phyloP scores from a whole-genome alignment of 2,888 invertebrate species.

The Steinernema scapterisci region DNA sequence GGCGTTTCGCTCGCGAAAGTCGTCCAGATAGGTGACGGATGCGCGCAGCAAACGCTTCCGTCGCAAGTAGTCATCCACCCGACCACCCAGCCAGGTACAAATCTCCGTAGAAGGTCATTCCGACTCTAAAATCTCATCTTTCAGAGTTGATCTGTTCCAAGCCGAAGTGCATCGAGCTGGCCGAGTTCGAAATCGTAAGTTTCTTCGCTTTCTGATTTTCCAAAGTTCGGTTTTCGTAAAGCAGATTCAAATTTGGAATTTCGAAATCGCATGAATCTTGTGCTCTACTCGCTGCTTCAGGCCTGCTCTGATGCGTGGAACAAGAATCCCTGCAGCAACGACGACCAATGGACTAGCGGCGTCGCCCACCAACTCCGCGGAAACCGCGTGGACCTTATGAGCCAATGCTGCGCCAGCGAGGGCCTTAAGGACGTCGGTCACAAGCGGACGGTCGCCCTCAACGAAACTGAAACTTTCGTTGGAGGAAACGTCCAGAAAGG shows the following conservation, averaged over 20 bases:
- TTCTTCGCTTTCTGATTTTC: background rate
- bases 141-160: conserved; percentile 27
- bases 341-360: conserved; percentile 21
- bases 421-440: background rate
- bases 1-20: background rate
- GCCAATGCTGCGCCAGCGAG: conserved; percentile 25
- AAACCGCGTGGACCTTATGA: conserved; percentile 20
- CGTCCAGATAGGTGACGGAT: conserved; percentile 18
- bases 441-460: background rate
- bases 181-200: conserved; percentile 1
- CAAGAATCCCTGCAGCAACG: conserved; percentile 13
- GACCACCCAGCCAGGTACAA: conserved; percentile 26
- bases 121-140: background rate
- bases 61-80: conserved; percentile 18
- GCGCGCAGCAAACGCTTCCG: background rate
- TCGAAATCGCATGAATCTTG: background rate
- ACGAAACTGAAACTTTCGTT: conserved; percentile 10
- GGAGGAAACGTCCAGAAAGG: conserved; percentile 5
- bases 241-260: no score
- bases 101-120: no score
- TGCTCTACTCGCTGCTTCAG: background rate
- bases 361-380: conserved; percentile 21
- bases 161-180: conserved; percentile 21
- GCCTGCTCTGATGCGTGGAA: background rate
- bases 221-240: no score